phyloP scores from a whole-genome alignment of 2,797 vertebrate species.

The Ctenopoma kingsleyae region DNA sequence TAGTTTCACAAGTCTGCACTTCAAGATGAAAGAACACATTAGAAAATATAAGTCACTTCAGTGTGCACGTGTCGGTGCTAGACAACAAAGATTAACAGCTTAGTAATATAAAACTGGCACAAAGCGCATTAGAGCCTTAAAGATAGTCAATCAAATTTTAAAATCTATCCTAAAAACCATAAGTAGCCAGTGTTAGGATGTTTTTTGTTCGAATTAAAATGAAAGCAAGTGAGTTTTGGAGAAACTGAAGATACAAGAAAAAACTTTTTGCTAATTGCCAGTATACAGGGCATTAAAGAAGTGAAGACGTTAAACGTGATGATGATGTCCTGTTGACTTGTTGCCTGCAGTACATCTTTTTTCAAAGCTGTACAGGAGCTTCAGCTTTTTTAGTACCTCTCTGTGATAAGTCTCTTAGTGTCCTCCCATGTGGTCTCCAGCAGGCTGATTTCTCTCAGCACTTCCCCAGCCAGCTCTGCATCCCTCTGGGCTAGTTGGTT shows the following conservation, averaged over 20 bases:
- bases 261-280: no score
- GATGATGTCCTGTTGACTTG: no score
- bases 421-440: slow-evolving; percentile 92
- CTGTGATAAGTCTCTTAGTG: slow-evolving; percentile 90
- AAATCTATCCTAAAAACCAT: not conserved
- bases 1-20: not conserved
- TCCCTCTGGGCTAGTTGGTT: slow-evolving; percentile 94
- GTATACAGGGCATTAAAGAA: not conserved
- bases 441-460: slow-evolving; percentile 87
- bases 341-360: no score
- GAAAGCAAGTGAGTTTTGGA: not conserved
- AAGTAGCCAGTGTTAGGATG: no score
- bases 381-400: slow-evolving; percentile 85
- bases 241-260: not conserved
- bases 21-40: not conserved
- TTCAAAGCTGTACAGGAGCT: not conserved
- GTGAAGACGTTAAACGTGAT: not conserved
- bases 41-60: not conserved
- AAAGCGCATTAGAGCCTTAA: no score
- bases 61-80: not conserved
- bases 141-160: not conserved
- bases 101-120: not conserved
- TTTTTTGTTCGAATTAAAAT: not conserved
- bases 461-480: slow-evolving; percentile 86
- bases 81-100: not conserved